These are phyloP conservation scores for Araneus ventricosus DNA, from an alignment of 1,140 invertebrate species.

Conservation along the genomic window DNA sequence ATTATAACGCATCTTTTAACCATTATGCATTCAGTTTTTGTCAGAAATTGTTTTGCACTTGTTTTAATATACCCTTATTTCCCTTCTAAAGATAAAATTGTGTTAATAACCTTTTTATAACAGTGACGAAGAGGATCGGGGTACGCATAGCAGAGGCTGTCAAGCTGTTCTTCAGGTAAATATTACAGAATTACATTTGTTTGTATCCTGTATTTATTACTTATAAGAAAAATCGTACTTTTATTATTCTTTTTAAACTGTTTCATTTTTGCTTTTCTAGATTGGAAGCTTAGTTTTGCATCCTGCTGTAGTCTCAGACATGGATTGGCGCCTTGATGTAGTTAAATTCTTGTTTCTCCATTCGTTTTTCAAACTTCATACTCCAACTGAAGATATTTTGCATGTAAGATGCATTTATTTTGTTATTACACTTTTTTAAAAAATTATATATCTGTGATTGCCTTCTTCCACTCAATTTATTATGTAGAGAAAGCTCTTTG, in stretches of 20 bases:
- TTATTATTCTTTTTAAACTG: no score
- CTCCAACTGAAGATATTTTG: constrained; percentile 80
- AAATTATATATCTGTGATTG: no score
- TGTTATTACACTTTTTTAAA: background rate
- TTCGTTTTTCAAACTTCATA: constrained; percentile 84
- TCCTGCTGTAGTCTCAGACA: constrained; percentile 82
- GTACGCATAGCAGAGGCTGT: background rate
- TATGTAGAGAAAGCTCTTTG: no score
- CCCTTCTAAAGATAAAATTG: no score
- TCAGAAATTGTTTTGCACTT: no score
- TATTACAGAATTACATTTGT: background rate
- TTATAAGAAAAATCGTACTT: background rate
- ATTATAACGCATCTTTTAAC: no score
- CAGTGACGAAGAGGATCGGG: background rate
- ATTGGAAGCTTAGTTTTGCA: constrained; percentile 83
- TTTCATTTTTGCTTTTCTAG: constrained; percentile 57
- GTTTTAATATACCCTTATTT: no score
- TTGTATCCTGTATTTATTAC: background rate
- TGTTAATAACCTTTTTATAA: no score
- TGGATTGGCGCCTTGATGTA: constrained; percentile 85
- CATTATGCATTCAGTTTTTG: no score
- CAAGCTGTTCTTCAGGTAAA: constrained; percentile 50
- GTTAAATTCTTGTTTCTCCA: constrained; percentile 84
- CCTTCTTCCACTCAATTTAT: no score
- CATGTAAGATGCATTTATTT: constrained; percentile 83